Conservation (phyloP, 1,140 invertebrate species). For the Microplitis demolitor region DNA sequence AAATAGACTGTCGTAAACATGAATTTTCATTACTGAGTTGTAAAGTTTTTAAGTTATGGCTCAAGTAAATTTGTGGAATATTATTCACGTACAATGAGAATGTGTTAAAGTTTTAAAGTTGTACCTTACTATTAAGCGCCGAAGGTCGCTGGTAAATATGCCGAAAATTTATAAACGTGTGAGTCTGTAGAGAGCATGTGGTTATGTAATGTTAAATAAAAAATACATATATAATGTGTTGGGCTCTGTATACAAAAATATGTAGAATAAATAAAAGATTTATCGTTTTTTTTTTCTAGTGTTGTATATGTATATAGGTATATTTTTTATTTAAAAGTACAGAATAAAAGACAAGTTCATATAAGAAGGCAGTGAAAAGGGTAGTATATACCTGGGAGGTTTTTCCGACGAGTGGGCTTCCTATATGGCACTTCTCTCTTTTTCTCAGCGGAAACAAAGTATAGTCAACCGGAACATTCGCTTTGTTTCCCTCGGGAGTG, state of each 20-base stretch:
- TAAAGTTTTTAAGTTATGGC: constrained; percentile 2
- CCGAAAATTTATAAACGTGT: too few relatives aligned
- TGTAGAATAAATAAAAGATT: background rate
- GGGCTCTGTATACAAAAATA: background rate
- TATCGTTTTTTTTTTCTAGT: background rate
- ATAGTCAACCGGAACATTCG: constrained; percentile 27
- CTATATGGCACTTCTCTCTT: constrained; percentile 3
- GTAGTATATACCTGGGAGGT: constrained; percentile 3
- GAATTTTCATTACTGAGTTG: background rate
- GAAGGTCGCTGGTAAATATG: background rate
- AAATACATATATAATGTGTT: too few relatives aligned
- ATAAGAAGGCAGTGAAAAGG: constrained; percentile 3
- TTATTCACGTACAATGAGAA: background rate
- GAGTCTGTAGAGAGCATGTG: too few relatives aligned
- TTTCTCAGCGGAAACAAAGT: background rate
- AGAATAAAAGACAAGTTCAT: constrained; percentile 1
- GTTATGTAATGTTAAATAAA: too few relatives aligned
- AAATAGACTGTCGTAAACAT: background rate
- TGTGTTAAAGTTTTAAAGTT: background rate
- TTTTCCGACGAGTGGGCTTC: constrained; percentile 1
- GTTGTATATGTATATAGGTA: too few relatives aligned
- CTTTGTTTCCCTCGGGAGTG: constrained; percentile 32
- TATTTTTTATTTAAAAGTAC: background rate
- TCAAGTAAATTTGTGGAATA: background rate
- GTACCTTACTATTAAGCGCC: background rate